These are phyloP conservation scores for Morelia viridis DNA, from an alignment of 2,797 vertebrate species.

Conservation along the genomic window DNA sequence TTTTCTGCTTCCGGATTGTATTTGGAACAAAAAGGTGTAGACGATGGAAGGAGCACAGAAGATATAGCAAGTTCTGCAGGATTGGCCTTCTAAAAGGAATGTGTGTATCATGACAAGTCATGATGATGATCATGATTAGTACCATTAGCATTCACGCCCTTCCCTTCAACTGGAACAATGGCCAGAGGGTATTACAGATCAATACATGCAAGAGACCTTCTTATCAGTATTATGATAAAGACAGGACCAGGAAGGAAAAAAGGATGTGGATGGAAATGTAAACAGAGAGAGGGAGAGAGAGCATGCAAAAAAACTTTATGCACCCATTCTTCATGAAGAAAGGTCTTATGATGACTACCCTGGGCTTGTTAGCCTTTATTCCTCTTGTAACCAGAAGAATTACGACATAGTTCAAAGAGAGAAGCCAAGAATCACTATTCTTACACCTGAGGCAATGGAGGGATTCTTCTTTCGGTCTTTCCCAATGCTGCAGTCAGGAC, in stretches of 20 bases:
- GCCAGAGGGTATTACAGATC: neutral
- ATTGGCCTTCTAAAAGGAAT: neutral
- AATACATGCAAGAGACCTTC: neutral
- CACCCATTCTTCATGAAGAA: neutral
- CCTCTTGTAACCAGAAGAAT: no score
- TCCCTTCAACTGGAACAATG: no score
- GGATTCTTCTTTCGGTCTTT: no score
- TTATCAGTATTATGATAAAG: neutral
- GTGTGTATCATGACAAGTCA: neutral
- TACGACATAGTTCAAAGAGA: no score
- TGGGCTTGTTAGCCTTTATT: no score
- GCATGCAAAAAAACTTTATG: neutral
- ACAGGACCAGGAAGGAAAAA: neutral
- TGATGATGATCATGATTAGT: neutral
- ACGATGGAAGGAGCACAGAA: neutral
- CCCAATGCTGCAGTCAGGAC: no score
- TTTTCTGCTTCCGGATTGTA: neutral
- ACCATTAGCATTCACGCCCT: neutral
- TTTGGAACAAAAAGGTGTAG: neutral
- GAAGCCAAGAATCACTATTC: no score
- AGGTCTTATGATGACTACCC: neutral
- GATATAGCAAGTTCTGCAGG: neutral
- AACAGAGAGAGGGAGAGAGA: neutral
- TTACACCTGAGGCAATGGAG: no score
- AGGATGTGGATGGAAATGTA: neutral